Evolutionary conservation across 1,140 invertebrate species (phyloP).

Genomic region (Dufourea novaeangliae): DNA sequence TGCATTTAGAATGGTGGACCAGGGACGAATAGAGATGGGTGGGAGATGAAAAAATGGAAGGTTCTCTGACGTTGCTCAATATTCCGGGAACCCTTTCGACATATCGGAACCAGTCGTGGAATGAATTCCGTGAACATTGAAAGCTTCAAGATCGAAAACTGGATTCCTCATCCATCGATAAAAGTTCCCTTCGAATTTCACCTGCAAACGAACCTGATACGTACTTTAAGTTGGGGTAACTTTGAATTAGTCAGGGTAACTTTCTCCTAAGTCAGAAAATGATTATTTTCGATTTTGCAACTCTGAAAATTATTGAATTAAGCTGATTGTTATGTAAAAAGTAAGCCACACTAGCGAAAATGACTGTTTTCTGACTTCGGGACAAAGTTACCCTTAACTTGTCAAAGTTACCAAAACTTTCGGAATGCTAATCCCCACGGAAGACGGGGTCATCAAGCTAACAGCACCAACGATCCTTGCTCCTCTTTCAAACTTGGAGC

Average conservation of each 20-base stretch:
- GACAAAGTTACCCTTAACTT: too few relatives aligned
- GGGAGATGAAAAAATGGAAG: conserved; percentile 26
- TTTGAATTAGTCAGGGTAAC: too few relatives aligned
- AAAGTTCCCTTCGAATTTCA: background rate
- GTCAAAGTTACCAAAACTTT: too few relatives aligned
- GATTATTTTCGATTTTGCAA: too few relatives aligned
- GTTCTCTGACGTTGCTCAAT: conserved; percentile 23
- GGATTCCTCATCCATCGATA: background rate
- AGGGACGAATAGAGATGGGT: background rate
- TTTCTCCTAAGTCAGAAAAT: too few relatives aligned
- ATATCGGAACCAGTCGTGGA: background rate
- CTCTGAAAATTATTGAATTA: too few relatives aligned
- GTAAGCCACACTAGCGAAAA: too few relatives aligned
- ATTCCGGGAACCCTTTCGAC: conserved; percentile 1
- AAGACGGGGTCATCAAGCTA: background rate
- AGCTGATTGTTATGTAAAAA: too few relatives aligned
- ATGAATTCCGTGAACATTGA: conserved; percentile 28
- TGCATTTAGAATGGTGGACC: conserved; percentile 5
- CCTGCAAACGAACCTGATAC: background rate
- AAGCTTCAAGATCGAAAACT: conserved; percentile 13
- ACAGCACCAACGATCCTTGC: background rate
- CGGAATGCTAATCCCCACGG: too few relatives aligned
- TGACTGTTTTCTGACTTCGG: too few relatives aligned
- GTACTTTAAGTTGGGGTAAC: too few relatives aligned
- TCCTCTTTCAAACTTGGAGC: background rate